These are phyloP conservation scores for Tursiops truncatus DNA, from an alignment of 2,113 vertebrate species.

Conservation along the genomic window DNA sequence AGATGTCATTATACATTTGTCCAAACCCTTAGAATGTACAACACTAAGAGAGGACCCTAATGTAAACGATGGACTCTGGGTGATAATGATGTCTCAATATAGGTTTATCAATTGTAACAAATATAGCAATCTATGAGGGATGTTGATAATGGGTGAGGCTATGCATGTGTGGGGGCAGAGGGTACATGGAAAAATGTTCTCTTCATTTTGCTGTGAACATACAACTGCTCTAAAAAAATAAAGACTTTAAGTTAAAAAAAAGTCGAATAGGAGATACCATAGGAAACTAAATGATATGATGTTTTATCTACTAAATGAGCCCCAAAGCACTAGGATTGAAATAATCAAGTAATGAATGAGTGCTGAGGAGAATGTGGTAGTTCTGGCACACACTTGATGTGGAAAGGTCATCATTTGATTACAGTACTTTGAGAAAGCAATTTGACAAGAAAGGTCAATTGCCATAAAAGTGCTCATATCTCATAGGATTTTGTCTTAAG, in stretches of 20 bases:
- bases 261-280: not conserved
- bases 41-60: not conserved
- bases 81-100: not conserved
- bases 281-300: not conserved
- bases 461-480: not conserved
- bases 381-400: not conserved
- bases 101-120: not conserved
- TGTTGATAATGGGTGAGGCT: not conserved
- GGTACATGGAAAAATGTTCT: not conserved
- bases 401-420: not conserved
- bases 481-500: slow-evolving; percentile 15
- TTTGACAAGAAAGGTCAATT: not conserved
- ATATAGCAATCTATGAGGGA: not conserved
- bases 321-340: not conserved
- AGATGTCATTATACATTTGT: not conserved
- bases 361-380: not conserved
- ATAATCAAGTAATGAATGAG: not conserved
- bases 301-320: not conserved
- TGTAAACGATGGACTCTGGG: not conserved
- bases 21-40: not conserved
- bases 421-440: slow-evolving; percentile 15
- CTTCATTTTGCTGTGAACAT: not conserved
- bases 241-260: not conserved
- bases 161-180: not conserved
- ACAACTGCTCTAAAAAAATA: not conserved